Base-by-base conservation (phyloP, 1,140 invertebrate species). In the Chrysopa pallens region DNA sequence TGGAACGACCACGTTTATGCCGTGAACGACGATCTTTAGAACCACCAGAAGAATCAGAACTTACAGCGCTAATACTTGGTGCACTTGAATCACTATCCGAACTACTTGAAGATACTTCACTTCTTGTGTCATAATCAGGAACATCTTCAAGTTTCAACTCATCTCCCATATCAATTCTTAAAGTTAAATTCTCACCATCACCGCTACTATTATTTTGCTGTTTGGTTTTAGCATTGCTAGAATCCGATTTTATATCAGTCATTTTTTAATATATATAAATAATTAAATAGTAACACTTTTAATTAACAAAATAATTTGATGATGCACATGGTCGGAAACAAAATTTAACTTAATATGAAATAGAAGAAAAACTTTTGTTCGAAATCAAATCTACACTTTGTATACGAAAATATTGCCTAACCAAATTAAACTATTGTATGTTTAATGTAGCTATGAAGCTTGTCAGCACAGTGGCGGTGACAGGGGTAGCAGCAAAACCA, bases 91-190 rank as follows among this genome's bases (percentile, higher is more conserved):
- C 68, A 43, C 72, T 75, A 15, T 70, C 69, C 11, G 78, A 77
- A 46, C 73, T 74, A 36, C 70, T 72, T 35, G 73, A 77, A 31
- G 80, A 82, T 14, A 85, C 80, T 62, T 87, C 83, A 57, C 84
- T 86, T 11, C 80, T 64, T 14, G 78, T 83, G 53, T 87, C 82
- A 40, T 61, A 61, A 41, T 41, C 40, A 50, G 60, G 58, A 38
- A 61, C 59, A 46, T 61, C 59, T 37, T 61, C 59, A 38, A 61
- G 41, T 49, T 60, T 59, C 43, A 59, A 58, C 42, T 60, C 55
- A 48, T 61, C 59, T 17, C 55, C 56, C 55, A 60, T 59, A 50
- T 60, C 57, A 11, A 60, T 44, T 40, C 50, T 52, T 9, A 61
- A 46, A 42, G 59, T 59, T 27, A 61, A 47, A 42, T 61, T 61